Percentiles rank a stretch among this genome's conserved stretches.
These are phyloP conservation scores for Lateolabrax maculatus DNA, from an alignment of 2,797 vertebrate species.

Conservation along the genomic window DNA sequence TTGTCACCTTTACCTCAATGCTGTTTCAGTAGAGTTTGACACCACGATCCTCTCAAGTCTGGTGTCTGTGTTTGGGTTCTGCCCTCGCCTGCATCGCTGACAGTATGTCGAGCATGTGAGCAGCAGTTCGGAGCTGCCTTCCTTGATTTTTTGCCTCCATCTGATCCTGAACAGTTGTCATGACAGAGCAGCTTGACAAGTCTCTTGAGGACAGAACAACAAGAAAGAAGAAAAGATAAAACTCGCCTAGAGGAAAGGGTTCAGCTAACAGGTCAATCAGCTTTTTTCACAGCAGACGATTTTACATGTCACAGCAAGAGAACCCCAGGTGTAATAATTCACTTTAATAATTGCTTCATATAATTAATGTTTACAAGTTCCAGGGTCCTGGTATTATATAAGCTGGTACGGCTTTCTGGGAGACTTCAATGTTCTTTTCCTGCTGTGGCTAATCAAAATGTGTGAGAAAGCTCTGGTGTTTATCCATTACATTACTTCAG, in stretches of 20 bases:
- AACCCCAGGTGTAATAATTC: not conserved
- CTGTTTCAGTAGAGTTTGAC: not conserved
- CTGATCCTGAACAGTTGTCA: constrained; percentile 17
- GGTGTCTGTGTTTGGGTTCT: constrained; percentile 4
- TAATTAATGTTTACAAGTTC: not conserved
- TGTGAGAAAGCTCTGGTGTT: not conserved
- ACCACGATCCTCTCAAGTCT: not conserved
- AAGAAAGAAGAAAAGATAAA: not conserved
- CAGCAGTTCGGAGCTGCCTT: constrained; percentile 5
- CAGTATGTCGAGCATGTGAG: constrained; percentile 1
- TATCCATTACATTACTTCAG: not conserved
- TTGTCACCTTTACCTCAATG: not conserved
- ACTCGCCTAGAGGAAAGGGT: not conserved
- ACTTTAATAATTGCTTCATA: not conserved
- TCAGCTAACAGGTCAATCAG: not conserved
- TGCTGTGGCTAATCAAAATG: not conserved
- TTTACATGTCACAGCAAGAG: not conserved
- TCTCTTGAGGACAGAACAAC: constrained; percentile 20
- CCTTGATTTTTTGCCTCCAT: constrained; percentile 29
- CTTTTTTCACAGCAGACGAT: not conserved
- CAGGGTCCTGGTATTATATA: not conserved
- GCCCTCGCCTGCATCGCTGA: not conserved
- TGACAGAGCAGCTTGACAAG: constrained; percentile 22
- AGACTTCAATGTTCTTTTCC: not conserved
- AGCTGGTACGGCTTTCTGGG: not conserved